Evolutionary conservation across 2,113 vertebrate species (phyloP).

Genomic region (cat (Felis catus)): DNA sequence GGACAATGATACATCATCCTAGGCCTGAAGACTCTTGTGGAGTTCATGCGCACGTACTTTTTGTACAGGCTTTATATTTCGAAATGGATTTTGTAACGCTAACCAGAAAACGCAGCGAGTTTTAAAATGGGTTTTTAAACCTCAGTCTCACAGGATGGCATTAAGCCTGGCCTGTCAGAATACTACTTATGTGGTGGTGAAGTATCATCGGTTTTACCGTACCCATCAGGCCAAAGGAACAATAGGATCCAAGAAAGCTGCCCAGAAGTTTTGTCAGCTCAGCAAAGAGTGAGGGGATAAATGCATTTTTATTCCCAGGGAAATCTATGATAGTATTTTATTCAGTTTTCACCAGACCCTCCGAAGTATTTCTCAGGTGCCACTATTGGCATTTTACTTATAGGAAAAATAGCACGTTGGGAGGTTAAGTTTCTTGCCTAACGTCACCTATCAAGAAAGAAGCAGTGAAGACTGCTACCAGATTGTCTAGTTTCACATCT

Average conservation of each 20-base stretch:
- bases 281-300: not conserved
- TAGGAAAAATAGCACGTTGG: not conserved
- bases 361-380: not conserved
- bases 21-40: not conserved
- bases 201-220: not conserved
- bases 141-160: not conserved
- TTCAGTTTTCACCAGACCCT: not conserved
- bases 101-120: not conserved
- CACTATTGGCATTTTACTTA: not conserved
- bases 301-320: conserved; percentile 8
- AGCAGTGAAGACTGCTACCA: not conserved
- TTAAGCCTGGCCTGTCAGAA: not conserved
- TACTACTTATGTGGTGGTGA: not conserved
- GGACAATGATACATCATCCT: not conserved
- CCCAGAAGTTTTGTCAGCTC: not conserved
- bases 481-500: not conserved
- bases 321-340: not conserved
- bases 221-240: not conserved
- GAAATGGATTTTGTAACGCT: conserved; percentile 11
- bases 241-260: not conserved
- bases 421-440: not conserved
- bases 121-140: not conserved
- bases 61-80: conserved; percentile 26
- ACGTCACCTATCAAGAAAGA: not conserved
- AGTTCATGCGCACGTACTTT: not conserved